These are phyloP conservation scores for Camponotus pennsylvanicus DNA, from an alignment of 1,140 invertebrate species.

Conservation along the genomic window DNA sequence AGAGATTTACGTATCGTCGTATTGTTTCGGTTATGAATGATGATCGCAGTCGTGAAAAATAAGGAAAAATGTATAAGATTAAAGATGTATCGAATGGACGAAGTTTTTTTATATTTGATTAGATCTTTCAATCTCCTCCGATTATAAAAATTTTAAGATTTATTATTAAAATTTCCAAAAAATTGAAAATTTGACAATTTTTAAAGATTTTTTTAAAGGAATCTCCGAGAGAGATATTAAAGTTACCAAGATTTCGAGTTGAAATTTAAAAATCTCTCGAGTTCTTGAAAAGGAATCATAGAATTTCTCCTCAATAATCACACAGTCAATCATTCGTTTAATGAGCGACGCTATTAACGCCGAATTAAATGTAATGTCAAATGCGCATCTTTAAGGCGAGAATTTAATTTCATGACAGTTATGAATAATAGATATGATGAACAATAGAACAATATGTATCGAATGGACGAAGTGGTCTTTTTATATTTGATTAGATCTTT, in stretches of 20 bases:
- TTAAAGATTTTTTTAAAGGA: not conserved
- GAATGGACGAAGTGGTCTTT: not conserved
- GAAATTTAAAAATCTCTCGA: not conserved
- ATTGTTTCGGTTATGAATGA: not conserved
- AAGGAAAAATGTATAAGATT: not conserved
- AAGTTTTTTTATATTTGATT: not conserved
- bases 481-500: not conserved
- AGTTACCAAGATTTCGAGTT: not conserved
- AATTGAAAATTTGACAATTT: not conserved
- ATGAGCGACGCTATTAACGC: slow-evolving; percentile 13
- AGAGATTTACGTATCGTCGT: slow-evolving; percentile 42
- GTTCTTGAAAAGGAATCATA: not conserved
- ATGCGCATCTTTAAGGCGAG: not conserved
- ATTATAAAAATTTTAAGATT: not conserved
- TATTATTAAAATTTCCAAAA: not conserved
- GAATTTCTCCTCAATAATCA: slow-evolving; percentile 30
- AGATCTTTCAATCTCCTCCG: not conserved
- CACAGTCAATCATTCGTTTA: slow-evolving; percentile 35
- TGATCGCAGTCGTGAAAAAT: not conserved
- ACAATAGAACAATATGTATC: too few species aligned
- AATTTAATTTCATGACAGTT: slow-evolving; percentile 24
- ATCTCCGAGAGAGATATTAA: too few species aligned
- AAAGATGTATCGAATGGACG: not conserved
- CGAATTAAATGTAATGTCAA: not conserved
- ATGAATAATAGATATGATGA: slow-evolving; percentile 1